Conservation (phyloP, 1,140 invertebrate genomes). For the Nebria ingens region DNA sequence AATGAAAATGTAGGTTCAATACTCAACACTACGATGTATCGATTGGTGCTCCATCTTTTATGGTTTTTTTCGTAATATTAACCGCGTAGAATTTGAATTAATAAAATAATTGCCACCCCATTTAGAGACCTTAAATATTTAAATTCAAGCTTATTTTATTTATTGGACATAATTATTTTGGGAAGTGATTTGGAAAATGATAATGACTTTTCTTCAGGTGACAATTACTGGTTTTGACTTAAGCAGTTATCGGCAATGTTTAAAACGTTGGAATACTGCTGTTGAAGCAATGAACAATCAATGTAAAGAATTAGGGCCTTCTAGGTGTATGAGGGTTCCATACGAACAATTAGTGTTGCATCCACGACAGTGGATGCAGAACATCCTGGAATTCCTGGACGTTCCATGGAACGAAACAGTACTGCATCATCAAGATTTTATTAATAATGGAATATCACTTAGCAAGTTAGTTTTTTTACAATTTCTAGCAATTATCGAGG, state of each 20-base stretch:
- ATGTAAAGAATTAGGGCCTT: constrained; percentile 76
- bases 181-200: too few relatives aligned
- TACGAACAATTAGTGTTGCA: constrained; percentile 97
- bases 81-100: too few relatives aligned
- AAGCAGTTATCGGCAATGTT: constrained; percentile 82
- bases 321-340: constrained; percentile 72
- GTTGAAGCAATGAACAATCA: constrained; percentile 91
- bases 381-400: constrained; percentile 83
- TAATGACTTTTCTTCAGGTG: too few relatives aligned
- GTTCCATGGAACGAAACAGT: constrained; percentile 94
- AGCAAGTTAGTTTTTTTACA: constrained; percentile 67
- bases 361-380: constrained; percentile 80
- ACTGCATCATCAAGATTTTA: constrained; percentile 93
- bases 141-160: too few relatives aligned
- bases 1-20: not conserved
- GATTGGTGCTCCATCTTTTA: too few relatives aligned
- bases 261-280: constrained; percentile 93
- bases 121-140: too few relatives aligned
- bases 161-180: too few relatives aligned
- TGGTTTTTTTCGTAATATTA: too few relatives aligned
- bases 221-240: constrained; percentile 98
- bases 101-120: too few relatives aligned
- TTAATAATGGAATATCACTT: constrained; percentile 87
- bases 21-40: too few relatives aligned
- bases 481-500: too few relatives aligned